Conservation (phyloP, 2,113 vertebrate species). For the Oryzias woworae region DNA sequence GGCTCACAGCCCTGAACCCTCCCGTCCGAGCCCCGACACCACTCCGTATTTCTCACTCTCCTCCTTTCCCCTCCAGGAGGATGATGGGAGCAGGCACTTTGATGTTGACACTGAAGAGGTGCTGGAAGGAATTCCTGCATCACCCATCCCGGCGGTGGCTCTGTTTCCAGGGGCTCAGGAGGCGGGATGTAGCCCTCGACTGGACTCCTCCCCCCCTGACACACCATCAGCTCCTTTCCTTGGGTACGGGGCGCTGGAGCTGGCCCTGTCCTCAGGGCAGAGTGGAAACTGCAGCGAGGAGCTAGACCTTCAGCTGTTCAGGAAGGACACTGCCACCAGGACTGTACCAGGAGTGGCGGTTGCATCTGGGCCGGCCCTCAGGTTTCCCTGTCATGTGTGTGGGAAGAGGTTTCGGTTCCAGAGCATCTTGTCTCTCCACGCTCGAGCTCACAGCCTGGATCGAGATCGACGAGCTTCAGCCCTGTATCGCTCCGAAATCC, state of each 20-base stretch:
- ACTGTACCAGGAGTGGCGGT: conserved; percentile 51
- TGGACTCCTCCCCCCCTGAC: conserved; percentile 69
- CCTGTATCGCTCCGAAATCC: conserved; percentile 53
- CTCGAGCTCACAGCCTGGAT: conserved; percentile 85
- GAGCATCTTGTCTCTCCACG: conserved; percentile 91
- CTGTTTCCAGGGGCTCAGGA: conserved; percentile 70
- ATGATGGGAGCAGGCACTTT: conserved; percentile 38
- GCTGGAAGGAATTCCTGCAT: conserved; percentile 60
- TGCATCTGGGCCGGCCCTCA: conserved; percentile 68
- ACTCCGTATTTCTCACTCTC: conserved; percentile 68
- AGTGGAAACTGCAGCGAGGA: conserved; percentile 79
- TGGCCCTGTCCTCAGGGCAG: conserved; percentile 74
- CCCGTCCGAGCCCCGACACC: conserved; percentile 59
- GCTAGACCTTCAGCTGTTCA: conserved; percentile 88
- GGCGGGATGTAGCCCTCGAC: conserved; percentile 57
- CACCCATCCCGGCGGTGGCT: conserved; percentile 74
- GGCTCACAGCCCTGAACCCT: conserved; percentile 62
- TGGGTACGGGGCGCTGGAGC: conserved; percentile 75
- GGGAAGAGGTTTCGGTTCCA: conserved; percentile 93
- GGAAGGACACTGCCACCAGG: conserved; percentile 75
- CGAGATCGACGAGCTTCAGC: conserved; percentile 74
- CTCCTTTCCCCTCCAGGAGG: conserved; percentile 59
- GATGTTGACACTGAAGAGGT: conserved; percentile 55
- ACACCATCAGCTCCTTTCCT: conserved; percentile 64
- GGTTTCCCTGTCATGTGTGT: conserved; percentile 87